Evolutionary conservation across 2,113 vertebrate genomes (phyloP), one percentile per base, ranked within the genome.

Genomic region (Orycteropus afer): DNA sequence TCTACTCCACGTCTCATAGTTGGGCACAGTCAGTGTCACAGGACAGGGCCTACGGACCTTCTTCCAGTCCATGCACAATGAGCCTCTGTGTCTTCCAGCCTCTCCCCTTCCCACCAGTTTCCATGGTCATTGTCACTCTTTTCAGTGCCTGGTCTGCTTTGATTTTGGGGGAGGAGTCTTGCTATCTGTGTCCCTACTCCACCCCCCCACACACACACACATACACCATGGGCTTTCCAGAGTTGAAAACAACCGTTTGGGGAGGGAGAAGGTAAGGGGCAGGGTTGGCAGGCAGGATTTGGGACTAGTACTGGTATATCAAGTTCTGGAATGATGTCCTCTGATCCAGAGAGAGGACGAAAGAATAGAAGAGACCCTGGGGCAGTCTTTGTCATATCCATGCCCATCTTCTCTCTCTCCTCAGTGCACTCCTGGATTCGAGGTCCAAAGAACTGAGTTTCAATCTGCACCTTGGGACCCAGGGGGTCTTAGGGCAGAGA

Each of bases 11-110:
- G 23, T 84, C 65, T 37, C 63, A 13, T 80, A 84, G 90, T 71
- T 89, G 69, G 59, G 83, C 74, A 89, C 47, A 96, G 95, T 95
- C 91, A 93, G 34, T 67, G 55, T 96, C 95, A 97, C 91, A 91
- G 95, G 97, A 96, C 89, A 40, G 61, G 79, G 83, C 91, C 25
- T 18, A 0, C 29, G 42, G 73, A 81, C 55, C 63, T 93, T 80
- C 90, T 94, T 93, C 67, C 61, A 2, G 29, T 80, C 32, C 34
- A 9, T 15, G 45, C 63, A 97, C 95, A 96, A 93, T 89, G 81
- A 77, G 67, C 74, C 67, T 69, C 53, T 92, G 82, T 97, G 92
- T 96, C 91, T 91, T 82, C 22, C 71, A 29, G 45, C 61, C 76
- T 87, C 27, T 77, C 67, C 78, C 45, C 77, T 88, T 69, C 73